A percentile compares a stretch with the other conserved stretches of the same genome.
Conservation (phyloP, 2,113 vertebrate species). For the Hypocryptadius cinnamomeus region DNA sequence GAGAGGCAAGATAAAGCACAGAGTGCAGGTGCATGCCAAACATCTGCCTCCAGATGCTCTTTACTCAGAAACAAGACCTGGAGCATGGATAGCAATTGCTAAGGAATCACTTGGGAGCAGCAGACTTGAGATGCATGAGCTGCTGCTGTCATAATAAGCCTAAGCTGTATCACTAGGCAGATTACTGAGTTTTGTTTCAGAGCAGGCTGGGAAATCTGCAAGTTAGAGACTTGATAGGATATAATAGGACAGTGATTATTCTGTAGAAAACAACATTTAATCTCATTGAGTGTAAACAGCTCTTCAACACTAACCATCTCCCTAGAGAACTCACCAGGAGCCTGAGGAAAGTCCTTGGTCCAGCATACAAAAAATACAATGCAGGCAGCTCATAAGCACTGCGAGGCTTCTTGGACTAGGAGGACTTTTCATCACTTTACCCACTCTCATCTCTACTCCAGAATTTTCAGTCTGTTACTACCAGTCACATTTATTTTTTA, state of each 20-base stretch:
- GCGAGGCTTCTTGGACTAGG: not conserved
- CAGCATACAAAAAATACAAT: not conserved
- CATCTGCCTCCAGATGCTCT: not conserved
- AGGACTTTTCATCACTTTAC: not conserved
- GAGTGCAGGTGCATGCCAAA: not conserved
- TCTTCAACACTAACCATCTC: not conserved
- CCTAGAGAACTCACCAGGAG: not conserved
- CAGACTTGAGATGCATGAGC: not conserved
- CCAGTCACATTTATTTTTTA: not conserved
- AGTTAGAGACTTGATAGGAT: not conserved
- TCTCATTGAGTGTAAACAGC: not conserved
- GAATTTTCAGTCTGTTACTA: not conserved
- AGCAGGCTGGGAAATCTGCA: not conserved
- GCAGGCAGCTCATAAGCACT: not conserved
- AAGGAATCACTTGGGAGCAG: not conserved
- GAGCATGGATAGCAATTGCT: not conserved
- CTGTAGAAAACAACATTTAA: not conserved
- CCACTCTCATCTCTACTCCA: not conserved
- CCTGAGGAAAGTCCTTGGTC: not conserved
- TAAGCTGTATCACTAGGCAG: not conserved
- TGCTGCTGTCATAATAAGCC: not conserved
- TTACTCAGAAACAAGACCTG: not conserved
- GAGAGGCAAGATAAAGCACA: not conserved
- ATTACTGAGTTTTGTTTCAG: not conserved
- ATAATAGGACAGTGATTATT: not conserved